phyloP scores from a whole-genome alignment of 2,888 invertebrate genomes.

The Nomada ferruginata region DNA sequence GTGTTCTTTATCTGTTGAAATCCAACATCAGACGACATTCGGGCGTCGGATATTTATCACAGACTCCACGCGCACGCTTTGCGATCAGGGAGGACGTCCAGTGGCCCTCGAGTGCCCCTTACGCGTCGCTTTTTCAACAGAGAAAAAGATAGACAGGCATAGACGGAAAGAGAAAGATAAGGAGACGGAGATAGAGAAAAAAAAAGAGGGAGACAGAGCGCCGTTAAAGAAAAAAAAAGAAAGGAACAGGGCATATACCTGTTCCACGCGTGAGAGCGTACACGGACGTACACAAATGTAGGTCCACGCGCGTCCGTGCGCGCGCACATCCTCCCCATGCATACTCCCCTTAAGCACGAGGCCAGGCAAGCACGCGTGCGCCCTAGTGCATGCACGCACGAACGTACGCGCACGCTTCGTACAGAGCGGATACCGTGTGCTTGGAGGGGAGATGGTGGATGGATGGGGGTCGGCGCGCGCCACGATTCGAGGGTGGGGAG shows the following conservation, averaged over 20 bases:
- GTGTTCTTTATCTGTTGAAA: constrained; percentile 59
- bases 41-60: constrained; percentile 62
- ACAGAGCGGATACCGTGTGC: constrained; percentile 56
- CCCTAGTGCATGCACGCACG: constrained; percentile 60
- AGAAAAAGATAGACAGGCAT: constrained; percentile 54
- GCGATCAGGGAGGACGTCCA: constrained; percentile 64
- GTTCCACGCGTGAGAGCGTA: constrained; percentile 72
- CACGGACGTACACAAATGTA: constrained; percentile 33
- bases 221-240: constrained; percentile 43
- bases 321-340: constrained; percentile 52
- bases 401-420: constrained; percentile 57
- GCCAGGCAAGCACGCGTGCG: constrained; percentile 69
- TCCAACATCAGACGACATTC: constrained; percentile 46
- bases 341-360: constrained; percentile 68
- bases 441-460: constrained; percentile 48
- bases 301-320: constrained; percentile 47
- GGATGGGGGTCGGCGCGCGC: constrained; percentile 82
- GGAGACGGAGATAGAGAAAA: constrained; percentile 31
- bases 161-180: constrained; percentile 48
- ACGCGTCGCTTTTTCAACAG: constrained; percentile 64
- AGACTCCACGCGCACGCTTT: constrained; percentile 36
- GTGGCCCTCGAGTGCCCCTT: constrained; percentile 66
- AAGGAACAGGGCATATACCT: constrained; percentile 71
- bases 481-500: constrained; percentile 78
- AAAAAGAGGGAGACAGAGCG: constrained; percentile 57